These are phyloP conservation scores for Spialia ferax DNA, from an alignment of 2,888 invertebrate species.

Conservation along the genomic window DNA sequence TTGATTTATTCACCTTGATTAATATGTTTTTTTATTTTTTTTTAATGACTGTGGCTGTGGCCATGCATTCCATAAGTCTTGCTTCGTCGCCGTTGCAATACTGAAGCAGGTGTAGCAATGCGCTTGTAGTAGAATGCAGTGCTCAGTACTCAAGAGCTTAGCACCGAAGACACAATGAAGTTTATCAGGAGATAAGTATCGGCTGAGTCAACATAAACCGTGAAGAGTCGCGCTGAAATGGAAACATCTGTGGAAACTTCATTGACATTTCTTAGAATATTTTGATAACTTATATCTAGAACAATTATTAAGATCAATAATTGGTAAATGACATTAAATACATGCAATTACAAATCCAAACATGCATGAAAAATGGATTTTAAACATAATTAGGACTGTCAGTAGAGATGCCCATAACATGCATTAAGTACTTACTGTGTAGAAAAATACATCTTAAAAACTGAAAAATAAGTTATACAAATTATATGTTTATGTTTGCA, in stretches of 20 bases:
- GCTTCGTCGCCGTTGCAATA: slow-evolving; percentile 3
- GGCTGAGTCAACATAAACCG: slow-evolving; percentile 92
- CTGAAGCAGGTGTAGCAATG: slow-evolving; percentile 10
- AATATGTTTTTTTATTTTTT: neutral
- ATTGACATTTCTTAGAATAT: slow-evolving; percentile 33
- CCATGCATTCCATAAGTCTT: slow-evolving; percentile 18
- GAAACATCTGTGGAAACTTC: slow-evolving; percentile 37
- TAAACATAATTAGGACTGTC: neutral
- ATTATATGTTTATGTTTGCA: neutral
- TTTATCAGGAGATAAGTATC: slow-evolving; percentile 91
- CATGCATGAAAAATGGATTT: neutral
- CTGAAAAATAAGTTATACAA: neutral
- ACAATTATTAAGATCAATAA: neutral
- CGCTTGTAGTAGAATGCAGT: slow-evolving; percentile 88
- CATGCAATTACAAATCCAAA: neutral
- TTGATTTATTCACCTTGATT: too few species aligned
- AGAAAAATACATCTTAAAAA: neutral
- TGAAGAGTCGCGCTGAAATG: slow-evolving; percentile 92
- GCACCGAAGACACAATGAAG: slow-evolving; percentile 89
- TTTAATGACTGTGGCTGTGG: too few species aligned
- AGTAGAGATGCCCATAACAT: neutral
- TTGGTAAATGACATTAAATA: neutral
- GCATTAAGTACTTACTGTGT: neutral
- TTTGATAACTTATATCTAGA: slow-evolving; percentile 21
- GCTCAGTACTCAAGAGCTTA: slow-evolving; percentile 90